These are phyloP conservation scores for Pelobates fuscus DNA, from an alignment of 2,113 vertebrate genomes.

Conservation along the genomic window DNA sequence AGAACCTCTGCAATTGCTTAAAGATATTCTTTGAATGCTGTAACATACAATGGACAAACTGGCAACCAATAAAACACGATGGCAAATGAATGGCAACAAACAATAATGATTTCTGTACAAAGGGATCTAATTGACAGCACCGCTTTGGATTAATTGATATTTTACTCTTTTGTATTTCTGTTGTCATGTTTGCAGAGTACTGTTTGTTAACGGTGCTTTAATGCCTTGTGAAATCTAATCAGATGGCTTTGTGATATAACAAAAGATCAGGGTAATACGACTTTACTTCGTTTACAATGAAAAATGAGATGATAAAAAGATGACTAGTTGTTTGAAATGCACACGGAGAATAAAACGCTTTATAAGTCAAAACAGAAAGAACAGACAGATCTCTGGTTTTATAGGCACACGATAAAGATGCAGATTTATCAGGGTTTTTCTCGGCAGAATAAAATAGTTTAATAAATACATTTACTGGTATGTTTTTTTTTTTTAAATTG, in stretches of 20 bases:
- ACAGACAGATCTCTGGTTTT: too few species aligned
- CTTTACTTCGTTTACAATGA: constrained; percentile 2
- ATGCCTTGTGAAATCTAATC: not conserved
- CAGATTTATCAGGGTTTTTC: too few species aligned
- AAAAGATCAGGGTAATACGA: not conserved
- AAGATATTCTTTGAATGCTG: too few species aligned
- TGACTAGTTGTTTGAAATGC: not conserved
- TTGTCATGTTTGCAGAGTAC: not conserved
- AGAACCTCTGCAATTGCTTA: too few species aligned
- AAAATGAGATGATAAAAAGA: not conserved
- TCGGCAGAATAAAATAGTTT: too few species aligned
- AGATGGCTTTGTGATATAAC: constrained; percentile 1
- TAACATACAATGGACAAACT: too few species aligned
- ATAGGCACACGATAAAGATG: too few species aligned
- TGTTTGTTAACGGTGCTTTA: not conserved
- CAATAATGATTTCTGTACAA: not conserved
- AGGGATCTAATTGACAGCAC: not conserved
- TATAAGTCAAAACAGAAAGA: too few species aligned
- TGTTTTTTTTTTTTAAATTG: too few species aligned
- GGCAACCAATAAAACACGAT: not conserved
- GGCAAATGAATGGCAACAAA: not conserved
- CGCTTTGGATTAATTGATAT: constrained; percentile 5
- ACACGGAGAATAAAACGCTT: too few species aligned
- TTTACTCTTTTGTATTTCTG: not conserved
- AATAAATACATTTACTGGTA: too few species aligned